These are phyloP conservation scores for Dendroctonus valens DNA, from an alignment of 1,140 invertebrate genomes.

Conservation along the genomic window DNA sequence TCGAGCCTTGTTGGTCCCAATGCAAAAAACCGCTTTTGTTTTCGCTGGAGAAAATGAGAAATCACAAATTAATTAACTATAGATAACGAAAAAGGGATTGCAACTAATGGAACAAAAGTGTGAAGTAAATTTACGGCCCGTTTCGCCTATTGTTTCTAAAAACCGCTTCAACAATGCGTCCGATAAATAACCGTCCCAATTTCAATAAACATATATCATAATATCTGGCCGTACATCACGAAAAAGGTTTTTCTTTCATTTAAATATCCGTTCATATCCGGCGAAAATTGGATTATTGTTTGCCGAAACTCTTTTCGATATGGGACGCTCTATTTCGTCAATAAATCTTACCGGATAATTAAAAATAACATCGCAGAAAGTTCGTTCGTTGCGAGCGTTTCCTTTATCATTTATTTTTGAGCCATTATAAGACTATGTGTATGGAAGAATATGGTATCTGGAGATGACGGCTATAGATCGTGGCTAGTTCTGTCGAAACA, in stretches of 20 bases:
- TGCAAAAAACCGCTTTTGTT: no score
- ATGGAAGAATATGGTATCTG: constrained; percentile 11
- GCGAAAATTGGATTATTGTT: constrained; percentile 27
- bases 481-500: background rate
- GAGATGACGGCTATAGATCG: background rate
- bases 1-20: no score
- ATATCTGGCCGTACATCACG: constrained; percentile 14
- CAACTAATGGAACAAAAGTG: background rate
- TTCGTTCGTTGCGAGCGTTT: background rate
- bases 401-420: constrained; percentile 11
- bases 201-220: constrained; percentile 29
- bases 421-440: constrained; percentile 12
- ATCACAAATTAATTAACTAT: no score
- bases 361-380: constrained; percentile 20
- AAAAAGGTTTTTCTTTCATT: constrained; percentile 20
- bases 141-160: constrained; percentile 11
- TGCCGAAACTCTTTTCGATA: constrained; percentile 9
- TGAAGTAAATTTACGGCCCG: constrained; percentile 7
- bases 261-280: constrained; percentile 23
- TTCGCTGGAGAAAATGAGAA: no score
- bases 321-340: constrained; percentile 11
- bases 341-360: constrained; percentile 18
- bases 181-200: constrained; percentile 12
- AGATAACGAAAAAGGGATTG: no score
- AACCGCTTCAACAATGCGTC: constrained; percentile 1